phyloP scores from a whole-genome alignment of 92 coral and sea anemone species.

The Phenganax marumi region DNA sequence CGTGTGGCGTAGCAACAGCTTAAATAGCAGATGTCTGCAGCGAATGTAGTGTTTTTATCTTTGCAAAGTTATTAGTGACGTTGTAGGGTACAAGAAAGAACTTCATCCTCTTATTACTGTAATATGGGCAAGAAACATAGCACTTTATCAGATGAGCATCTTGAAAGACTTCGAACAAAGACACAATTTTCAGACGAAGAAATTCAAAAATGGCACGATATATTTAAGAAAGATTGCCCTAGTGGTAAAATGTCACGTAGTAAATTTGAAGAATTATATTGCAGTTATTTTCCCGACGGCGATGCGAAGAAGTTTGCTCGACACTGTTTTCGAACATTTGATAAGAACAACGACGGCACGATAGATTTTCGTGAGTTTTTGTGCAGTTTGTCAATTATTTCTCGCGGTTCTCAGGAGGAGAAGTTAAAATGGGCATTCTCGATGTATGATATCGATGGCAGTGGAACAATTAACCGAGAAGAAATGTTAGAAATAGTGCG shows the following conservation, averaged over 20 bases:
- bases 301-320: constrained; percentile 91
- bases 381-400: constrained; percentile 85
- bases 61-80: no score
- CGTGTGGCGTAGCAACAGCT: constrained; percentile 47
- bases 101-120: constrained; percentile 14
- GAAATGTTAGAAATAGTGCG: constrained; percentile 98
- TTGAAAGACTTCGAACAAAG: constrained; percentile 76
- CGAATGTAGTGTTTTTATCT: no score
- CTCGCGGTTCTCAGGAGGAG: constrained; percentile 88
- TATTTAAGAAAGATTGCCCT: constrained; percentile 89
- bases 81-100: constrained; percentile 18
- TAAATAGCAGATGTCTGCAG: constrained; percentile 42
- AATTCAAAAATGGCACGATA: constrained; percentile 81
- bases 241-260: constrained; percentile 90
- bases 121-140: constrained; percentile 77
- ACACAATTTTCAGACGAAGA: constrained; percentile 94
- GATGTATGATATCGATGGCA: constrained; percentile 95
- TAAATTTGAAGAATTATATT: constrained; percentile 87
- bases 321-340: constrained; percentile 96
- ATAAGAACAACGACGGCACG: constrained; percentile 93
- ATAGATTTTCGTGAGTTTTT: constrained; percentile 96
- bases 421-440: constrained; percentile 98
- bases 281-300: constrained; percentile 79
- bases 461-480: constrained; percentile 80
- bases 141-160: constrained; percentile 70